A percentile compares a stretch with the other conserved stretches of the same genome.
Conservation (phyloP, 2,888 invertebrate species). For the Trileptium ribeirensis region DNA sequence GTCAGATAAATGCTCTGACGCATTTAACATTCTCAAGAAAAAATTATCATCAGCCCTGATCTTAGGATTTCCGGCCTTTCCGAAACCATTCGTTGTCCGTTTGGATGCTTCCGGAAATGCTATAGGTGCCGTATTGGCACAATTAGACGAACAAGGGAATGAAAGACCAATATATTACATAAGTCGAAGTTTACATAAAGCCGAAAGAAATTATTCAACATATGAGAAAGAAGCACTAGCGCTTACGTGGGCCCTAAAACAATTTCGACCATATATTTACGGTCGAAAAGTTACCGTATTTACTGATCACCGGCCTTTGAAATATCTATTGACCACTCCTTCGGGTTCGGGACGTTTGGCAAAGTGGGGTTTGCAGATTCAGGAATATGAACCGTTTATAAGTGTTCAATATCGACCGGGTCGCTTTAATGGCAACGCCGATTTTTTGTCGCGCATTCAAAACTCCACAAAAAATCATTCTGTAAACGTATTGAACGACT, state of each 20-base stretch:
- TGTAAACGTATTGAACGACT: too few species aligned
- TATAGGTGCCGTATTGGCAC: background rate
- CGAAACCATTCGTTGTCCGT: background rate
- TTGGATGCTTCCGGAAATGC: background rate
- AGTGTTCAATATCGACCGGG: background rate
- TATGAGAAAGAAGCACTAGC: background rate
- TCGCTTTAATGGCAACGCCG: background rate
- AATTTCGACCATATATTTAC: background rate
- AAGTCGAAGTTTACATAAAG: background rate
- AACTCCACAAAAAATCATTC: too few species aligned
- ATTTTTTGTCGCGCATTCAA: background rate
- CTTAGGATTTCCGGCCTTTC: background rate
- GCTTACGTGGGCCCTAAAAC: background rate
- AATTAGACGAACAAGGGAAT: background rate
- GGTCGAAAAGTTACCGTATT: background rate
- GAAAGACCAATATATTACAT: background rate
- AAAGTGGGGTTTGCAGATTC: background rate
- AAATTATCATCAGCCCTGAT: background rate
- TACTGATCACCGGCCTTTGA: background rate
- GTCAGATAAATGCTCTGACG: constrained; percentile 28
- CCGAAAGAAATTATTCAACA: background rate
- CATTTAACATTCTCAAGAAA: constrained; percentile 30
- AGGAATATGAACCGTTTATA: background rate
- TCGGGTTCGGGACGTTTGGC: background rate
- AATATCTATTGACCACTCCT: background rate